Evolutionary conservation across 1,140 invertebrate genomes (phyloP), one percentile per base, ranked within the genome.

Genomic region (Apis mellifera): DNA sequence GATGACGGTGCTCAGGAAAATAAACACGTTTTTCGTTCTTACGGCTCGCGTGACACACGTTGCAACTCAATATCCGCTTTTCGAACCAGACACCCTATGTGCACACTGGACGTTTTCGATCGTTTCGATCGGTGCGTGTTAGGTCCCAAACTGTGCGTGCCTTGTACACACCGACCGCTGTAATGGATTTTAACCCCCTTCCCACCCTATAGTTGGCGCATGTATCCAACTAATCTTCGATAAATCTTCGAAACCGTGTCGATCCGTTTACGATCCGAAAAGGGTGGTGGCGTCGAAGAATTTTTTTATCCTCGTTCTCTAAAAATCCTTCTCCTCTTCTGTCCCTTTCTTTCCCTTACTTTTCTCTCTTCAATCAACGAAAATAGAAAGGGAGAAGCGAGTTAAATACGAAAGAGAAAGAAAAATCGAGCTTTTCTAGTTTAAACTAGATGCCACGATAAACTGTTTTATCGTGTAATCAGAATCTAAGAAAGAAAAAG

Each of bases 171-270:
- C 19, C 42, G 59, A n/a, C 50, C 21, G 78, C 1, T 64, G 68
- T 81, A 81, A 81, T 81, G 71, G 62, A 81, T 81, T 81, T 75
- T 50, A 81, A 23, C 19, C 59, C 11, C 52, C 17, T 23, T 8
- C 23, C 17, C 23, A 55, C 17, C 66, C 55, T 70, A 82, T 48
- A 76, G 76, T 65, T 68, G 12, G 79, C 70, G 74, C 85, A 59
- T 81, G 84, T 83, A 87, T 62, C 55, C 42, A 74, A 86, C 86
- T 87, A 86, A 87, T 87, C 77, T 70, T 65, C 86, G 60, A 87
- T 87, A 85, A 78, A 87, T 88, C 68, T 87, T 64, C 23, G 23
- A 17, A 17, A 3, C 26, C 50, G 23, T 54, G 19, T 84, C 82
- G 74, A 86, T 88, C 57, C 75, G 74, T 87, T 87, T 87, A 85